phyloP scores from a whole-genome alignment of 2,113 vertebrate genomes.

The Anser brachyrhynchus region DNA sequence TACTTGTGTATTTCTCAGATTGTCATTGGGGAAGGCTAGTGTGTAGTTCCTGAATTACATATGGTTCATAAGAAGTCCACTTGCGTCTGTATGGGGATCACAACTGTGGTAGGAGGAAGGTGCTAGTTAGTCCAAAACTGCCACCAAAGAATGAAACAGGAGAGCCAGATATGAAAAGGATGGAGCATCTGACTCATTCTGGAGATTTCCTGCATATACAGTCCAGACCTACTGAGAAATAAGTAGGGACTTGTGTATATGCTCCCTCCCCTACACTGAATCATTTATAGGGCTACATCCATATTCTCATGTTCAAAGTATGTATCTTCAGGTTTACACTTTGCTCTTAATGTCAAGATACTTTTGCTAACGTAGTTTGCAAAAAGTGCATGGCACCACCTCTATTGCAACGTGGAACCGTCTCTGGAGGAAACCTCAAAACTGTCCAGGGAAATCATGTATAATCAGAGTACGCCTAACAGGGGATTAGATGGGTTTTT shows the following conservation, averaged over 20 bases:
- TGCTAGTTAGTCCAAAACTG: background rate
- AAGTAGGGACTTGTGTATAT: rapidly evolving
- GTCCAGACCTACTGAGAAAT: background rate
- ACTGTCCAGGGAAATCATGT: background rate
- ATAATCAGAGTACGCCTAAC: background rate
- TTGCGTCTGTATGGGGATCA: background rate
- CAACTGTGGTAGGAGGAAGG: background rate
- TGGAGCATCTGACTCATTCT: background rate
- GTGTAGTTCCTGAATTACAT: background rate
- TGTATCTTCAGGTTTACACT: background rate
- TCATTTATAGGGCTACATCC: background rate
- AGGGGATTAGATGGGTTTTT: background rate
- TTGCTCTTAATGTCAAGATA: background rate
- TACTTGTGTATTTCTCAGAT: background rate
- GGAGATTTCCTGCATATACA: background rate
- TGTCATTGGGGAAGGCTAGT: background rate
- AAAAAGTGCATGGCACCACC: background rate
- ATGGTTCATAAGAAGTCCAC: background rate
- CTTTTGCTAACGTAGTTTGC: background rate
- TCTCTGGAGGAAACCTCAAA: background rate
- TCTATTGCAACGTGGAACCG: background rate
- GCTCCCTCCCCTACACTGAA: background rate
- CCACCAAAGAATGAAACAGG: background rate
- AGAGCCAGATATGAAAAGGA: background rate
- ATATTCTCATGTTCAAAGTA: background rate